These are phyloP conservation scores for Melipona beecheii DNA, from an alignment of 2,888 invertebrate species.

Conservation along the genomic window DNA sequence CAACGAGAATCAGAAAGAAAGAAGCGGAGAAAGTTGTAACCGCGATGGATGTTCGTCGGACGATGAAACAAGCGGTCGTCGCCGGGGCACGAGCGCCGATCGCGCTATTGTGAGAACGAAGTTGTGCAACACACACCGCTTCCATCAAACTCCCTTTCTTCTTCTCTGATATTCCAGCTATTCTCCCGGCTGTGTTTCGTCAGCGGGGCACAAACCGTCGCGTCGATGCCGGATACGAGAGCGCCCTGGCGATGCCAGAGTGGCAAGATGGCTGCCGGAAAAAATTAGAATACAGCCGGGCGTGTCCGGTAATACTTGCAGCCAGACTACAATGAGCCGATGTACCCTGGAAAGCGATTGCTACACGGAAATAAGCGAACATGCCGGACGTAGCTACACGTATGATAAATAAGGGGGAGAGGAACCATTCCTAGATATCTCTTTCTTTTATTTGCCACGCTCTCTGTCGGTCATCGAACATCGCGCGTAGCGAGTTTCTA, in stretches of 20 bases:
- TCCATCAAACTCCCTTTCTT: slow-evolving; percentile 32
- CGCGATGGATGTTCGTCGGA: not conserved
- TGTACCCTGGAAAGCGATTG: slow-evolving; percentile 57
- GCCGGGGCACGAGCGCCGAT: slow-evolving; percentile 7
- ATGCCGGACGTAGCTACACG: slow-evolving; percentile 50
- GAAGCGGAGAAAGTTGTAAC: not conserved
- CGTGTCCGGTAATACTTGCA: slow-evolving; percentile 62
- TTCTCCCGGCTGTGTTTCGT: slow-evolving; percentile 24
- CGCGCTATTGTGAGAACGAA: slow-evolving; percentile 23
- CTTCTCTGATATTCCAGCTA: not conserved
- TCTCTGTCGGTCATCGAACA: slow-evolving; percentile 6
- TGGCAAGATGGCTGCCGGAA: slow-evolving; percentile 34
- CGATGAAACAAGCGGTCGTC: slow-evolving; percentile 22
- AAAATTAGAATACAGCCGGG: slow-evolving; percentile 54
- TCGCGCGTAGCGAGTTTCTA: slow-evolving; percentile 33
- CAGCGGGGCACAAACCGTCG: slow-evolving; percentile 23
- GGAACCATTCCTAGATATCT: slow-evolving; percentile 49
- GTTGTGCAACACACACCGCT: slow-evolving; percentile 29
- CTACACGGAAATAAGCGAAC: slow-evolving; percentile 52
- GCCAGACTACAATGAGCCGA: slow-evolving; percentile 52
- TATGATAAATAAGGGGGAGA: slow-evolving; percentile 63
- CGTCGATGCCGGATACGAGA: slow-evolving; percentile 31
- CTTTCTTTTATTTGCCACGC: slow-evolving; percentile 45
- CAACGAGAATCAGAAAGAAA: not conserved
- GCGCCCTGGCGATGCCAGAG: slow-evolving; percentile 32